These are phyloP conservation scores for Poecilia picta DNA, from an alignment of 2,797 vertebrate genomes.

Conservation along the genomic window DNA sequence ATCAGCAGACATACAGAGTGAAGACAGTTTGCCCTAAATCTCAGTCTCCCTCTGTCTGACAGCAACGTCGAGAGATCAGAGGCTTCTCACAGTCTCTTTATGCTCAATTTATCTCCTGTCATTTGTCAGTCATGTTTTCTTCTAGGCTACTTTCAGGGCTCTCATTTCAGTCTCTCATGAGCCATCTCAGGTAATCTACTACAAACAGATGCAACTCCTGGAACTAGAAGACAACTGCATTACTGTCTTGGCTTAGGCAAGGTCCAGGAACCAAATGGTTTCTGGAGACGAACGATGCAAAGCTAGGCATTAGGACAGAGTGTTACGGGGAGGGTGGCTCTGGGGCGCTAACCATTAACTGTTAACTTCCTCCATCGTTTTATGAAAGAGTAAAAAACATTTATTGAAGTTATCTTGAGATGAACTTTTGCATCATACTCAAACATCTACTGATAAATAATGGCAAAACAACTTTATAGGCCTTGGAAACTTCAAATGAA, in stretches of 20 bases:
- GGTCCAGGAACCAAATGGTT: neutral
- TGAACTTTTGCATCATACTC: neutral
- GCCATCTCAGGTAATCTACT: slow-evolving; percentile 50
- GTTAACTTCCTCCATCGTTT: neutral
- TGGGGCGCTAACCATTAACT: neutral
- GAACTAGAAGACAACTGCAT: slow-evolving; percentile 27
- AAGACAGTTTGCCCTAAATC: slow-evolving; percentile 23
- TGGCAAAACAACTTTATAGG: neutral
- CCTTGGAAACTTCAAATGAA: neutral
- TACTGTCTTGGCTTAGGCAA: slow-evolving; percentile 12
- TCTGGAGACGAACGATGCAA: neutral
- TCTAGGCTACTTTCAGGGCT: slow-evolving; percentile 13
- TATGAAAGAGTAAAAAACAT: neutral
- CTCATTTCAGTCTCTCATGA: slow-evolving; percentile 46
- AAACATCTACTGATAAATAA: neutral
- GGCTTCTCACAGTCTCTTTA: slow-evolving; percentile 34
- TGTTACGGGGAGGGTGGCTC: neutral
- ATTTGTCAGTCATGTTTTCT: slow-evolving; percentile 35
- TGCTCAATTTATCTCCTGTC: slow-evolving; percentile 49
- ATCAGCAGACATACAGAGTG: slow-evolving; percentile 27
- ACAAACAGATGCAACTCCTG: slow-evolving; percentile 30
- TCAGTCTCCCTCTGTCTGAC: slow-evolving; percentile 14
- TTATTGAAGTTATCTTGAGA: neutral
- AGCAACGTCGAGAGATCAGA: slow-evolving; percentile 36
- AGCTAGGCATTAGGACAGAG: neutral